These are phyloP conservation scores for Neomonachus schauinslandi DNA, from an alignment of 2,113 vertebrate species.

Conservation along the genomic window DNA sequence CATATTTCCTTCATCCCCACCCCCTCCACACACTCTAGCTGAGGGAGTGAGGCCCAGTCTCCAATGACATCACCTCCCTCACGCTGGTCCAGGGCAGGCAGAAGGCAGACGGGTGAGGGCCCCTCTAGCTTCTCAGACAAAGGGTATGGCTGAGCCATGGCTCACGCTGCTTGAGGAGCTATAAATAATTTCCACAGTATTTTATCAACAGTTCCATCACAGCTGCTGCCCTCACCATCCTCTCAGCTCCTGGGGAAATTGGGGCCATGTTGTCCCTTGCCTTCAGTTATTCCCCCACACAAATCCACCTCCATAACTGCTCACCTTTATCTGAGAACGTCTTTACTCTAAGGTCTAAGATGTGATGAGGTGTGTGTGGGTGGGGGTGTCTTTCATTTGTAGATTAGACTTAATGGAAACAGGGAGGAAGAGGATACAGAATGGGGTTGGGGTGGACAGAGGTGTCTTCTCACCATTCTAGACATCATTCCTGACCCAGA, in stretches of 20 bases:
- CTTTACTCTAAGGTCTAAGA: conserved; percentile 62
- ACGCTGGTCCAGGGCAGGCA: conserved; percentile 56
- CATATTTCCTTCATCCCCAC: conserved; percentile 78
- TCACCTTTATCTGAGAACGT: conserved; percentile 36
- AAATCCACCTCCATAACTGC: conserved; percentile 50
- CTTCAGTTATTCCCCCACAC: conserved; percentile 59
- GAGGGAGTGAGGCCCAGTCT: conserved; percentile 72
- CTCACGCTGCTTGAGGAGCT: conserved; percentile 44
- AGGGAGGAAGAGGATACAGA: background rate
- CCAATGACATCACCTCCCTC: conserved; percentile 79
- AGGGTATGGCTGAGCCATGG: conserved; percentile 63
- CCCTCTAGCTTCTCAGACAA: conserved; percentile 72
- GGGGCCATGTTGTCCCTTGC: background rate
- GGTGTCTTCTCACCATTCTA: background rate
- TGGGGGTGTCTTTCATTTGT: background rate
- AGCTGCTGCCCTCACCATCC: background rate
- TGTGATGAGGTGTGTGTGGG: background rate
- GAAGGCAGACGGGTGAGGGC: background rate
- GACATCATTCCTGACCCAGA: background rate
- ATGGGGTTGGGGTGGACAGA: fast-evolving
- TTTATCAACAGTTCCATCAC: conserved; percentile 73
- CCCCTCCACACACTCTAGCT: conserved; percentile 65
- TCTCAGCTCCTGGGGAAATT: background rate
- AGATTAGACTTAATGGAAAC: background rate
- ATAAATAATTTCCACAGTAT: conserved; percentile 79